Percentiles rank a stretch among this genome's conserved stretches.
Conservation (phyloP, 2,797 vertebrate species). For the Mycteria americana region DNA sequence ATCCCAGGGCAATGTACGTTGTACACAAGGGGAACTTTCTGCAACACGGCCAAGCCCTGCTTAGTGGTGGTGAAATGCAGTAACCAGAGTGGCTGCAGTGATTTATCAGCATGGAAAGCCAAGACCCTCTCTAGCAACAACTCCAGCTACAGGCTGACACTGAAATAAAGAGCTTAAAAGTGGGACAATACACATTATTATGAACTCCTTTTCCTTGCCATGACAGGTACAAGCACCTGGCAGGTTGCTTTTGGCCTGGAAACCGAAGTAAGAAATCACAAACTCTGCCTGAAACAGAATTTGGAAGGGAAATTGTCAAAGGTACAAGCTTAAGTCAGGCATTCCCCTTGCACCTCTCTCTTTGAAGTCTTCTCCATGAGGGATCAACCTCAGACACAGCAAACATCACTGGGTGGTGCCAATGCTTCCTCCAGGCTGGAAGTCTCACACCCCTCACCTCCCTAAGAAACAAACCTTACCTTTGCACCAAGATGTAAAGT, state of each 20-base stretch:
- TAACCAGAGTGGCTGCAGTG: background rate
- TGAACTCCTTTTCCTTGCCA: background rate
- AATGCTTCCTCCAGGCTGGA: background rate
- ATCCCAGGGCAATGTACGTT: background rate
- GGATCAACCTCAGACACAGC: background rate
- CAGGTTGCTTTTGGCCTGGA: background rate
- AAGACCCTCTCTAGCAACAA: background rate
- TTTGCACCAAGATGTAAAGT: background rate
- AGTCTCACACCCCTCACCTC: background rate
- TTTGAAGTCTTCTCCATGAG: background rate
- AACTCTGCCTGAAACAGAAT: background rate
- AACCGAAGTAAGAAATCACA: background rate
- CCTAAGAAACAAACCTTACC: background rate
- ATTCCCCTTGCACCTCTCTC: background rate
- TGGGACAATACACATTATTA: background rate
- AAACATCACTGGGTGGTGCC: fast-evolving
- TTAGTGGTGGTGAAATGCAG: background rate
- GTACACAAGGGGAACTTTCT: background rate
- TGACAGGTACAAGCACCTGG: background rate
- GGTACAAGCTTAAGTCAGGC: background rate
- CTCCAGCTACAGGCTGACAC: fast-evolving
- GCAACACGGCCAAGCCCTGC: background rate
- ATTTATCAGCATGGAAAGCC: background rate
- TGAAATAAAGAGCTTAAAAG: background rate
- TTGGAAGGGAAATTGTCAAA: background rate